These are phyloP conservation scores for Biston betularia DNA, from an alignment of 2,888 invertebrate genomes.

Conservation along the genomic window DNA sequence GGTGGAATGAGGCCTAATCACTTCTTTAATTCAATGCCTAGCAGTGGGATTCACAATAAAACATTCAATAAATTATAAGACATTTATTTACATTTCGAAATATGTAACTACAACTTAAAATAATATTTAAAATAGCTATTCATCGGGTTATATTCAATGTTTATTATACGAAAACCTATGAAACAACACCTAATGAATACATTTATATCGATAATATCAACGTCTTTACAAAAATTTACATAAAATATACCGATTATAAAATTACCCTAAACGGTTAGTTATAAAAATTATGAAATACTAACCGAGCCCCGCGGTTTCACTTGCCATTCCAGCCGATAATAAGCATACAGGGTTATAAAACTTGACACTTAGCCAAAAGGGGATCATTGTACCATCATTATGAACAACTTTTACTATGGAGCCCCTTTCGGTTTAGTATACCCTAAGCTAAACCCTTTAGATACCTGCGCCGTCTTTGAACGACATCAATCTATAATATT, in stretches of 20 bases:
- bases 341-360: no score
- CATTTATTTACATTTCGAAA: constrained; percentile 77
- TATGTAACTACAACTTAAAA: constrained; percentile 71
- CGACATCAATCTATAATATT: no score
- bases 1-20: no score
- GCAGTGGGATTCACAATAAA: background rate
- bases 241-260: constrained; percentile 37
- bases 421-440: no score
- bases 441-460: no score
- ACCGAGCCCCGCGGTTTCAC: background rate
- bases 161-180: constrained; percentile 67
- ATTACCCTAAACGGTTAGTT: constrained; percentile 64
- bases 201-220: constrained; percentile 42
- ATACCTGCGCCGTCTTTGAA: no score
- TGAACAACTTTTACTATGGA: no score
- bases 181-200: constrained; percentile 39
- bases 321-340: background rate
- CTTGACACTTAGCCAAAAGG: no score
- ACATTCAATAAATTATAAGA: constrained; percentile 33
- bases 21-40: no score
- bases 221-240: constrained; percentile 82
- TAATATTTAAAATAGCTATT: constrained; percentile 45
- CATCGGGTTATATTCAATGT: constrained; percentile 32
- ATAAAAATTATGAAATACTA: constrained; percentile 75
- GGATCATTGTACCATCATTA: no score